These are phyloP conservation scores for Chouioia cunea DNA, from an alignment of 2,888 invertebrate genomes.

Conservation along the genomic window DNA sequence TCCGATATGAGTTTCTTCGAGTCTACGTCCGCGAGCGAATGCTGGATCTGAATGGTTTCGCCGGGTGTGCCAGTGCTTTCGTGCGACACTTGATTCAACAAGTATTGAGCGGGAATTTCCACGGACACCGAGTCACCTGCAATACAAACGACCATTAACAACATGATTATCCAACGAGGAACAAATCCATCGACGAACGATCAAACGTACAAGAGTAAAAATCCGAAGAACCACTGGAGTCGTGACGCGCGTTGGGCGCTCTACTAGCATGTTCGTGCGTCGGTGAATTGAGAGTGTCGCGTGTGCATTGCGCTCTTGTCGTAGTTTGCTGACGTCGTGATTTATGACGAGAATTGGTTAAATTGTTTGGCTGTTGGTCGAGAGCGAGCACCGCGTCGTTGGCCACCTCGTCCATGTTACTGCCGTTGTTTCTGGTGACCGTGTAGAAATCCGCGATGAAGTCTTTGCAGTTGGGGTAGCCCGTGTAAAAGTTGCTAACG, in stretches of 20 bases:
- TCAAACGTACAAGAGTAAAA: conserved; percentile 39
- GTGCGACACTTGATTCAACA: conserved; percentile 71
- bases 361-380: conserved; percentile 51
- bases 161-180: no score
- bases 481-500: conserved; percentile 79
- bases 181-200: no score
- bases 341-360: conserved; percentile 26
- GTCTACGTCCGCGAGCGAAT: conserved; percentile 65
- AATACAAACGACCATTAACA: background rate
- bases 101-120: conserved; percentile 74
- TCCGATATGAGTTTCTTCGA: conserved; percentile 66
- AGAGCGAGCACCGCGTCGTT: conserved; percentile 63
- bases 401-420: conserved; percentile 66
- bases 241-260: conserved; percentile 19
- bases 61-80: conserved; percentile 58
- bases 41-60: conserved; percentile 56
- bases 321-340: background rate
- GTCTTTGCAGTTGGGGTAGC: conserved; percentile 78
- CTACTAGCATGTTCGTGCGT: no score
- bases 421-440: conserved; percentile 63
- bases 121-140: conserved; percentile 65
- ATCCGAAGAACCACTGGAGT: conserved; percentile 42
- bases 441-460: conserved; percentile 71
- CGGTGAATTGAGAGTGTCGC: no score
- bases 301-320: no score